Percentiles rank a stretch among this genome's conserved stretches.
Conservation (phyloP, 2,113 vertebrate genomes). For the Scartelaos histophorus region DNA sequence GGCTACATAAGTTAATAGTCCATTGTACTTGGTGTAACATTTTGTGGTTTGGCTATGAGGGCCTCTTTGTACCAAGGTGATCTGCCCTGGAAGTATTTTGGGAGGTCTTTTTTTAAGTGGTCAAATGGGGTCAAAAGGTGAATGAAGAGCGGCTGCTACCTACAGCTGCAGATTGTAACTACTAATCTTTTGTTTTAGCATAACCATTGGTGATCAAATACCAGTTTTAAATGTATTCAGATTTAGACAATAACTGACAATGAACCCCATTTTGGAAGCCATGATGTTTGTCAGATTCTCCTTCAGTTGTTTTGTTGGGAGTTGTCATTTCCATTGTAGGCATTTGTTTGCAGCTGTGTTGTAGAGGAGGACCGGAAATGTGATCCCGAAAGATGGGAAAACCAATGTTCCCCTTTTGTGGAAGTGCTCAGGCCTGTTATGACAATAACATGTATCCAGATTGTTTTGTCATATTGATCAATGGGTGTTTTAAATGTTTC, state of each 20-base stretch:
- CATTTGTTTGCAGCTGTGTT: conserved; percentile 29
- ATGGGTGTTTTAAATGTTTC: no score
- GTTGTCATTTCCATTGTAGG: conserved; percentile 40
- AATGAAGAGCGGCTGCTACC: background rate
- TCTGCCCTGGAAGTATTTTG: conserved; percentile 33
- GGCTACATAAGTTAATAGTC: background rate
- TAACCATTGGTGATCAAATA: background rate
- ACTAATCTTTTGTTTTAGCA: background rate
- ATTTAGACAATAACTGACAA: background rate
- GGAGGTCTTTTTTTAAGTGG: conserved; percentile 7
- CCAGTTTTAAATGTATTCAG: background rate
- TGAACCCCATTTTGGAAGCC: conserved; percentile 40
- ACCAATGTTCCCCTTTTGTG: conserved; percentile 75
- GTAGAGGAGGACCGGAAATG: conserved; percentile 37
- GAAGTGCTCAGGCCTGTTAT: conserved; percentile 45
- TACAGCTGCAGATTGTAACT: background rate
- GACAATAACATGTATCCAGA: no score
- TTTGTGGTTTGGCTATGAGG: background rate
- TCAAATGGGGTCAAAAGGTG: conserved; percentile 25
- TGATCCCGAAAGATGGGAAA: conserved; percentile 63
- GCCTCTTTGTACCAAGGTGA: conserved; percentile 12
- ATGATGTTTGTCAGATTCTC: conserved; percentile 27
- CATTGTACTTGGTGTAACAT: background rate
- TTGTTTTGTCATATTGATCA: no score
- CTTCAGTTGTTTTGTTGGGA: conserved; percentile 34